Percentiles rank a stretch among this genome's conserved stretches.
Conservation (phyloP, 2,113 vertebrate species). For the Eolophus roseicapilla region DNA sequence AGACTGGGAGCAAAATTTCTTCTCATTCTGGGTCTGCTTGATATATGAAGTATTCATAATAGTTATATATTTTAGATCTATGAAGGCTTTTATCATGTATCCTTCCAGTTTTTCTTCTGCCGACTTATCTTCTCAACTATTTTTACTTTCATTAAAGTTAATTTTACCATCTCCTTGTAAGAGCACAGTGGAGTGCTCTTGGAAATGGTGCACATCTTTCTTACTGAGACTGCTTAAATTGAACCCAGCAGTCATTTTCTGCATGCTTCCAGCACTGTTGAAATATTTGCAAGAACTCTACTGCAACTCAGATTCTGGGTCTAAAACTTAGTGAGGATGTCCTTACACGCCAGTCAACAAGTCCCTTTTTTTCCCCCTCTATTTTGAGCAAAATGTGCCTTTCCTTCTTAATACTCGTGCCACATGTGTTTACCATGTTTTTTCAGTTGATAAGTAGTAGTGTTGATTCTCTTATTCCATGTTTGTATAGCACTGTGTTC, state of each 20-base stretch:
- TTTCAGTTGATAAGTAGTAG: neutral
- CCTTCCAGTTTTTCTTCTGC: neutral
- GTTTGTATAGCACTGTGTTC: neutral
- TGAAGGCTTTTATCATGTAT: neutral
- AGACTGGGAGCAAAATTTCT: neutral
- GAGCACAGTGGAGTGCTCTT: neutral
- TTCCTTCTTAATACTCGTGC: neutral
- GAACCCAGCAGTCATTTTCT: neutral
- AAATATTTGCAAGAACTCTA: neutral
- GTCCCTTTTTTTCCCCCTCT: accelerated
- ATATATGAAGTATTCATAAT: neutral
- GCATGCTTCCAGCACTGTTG: neutral
- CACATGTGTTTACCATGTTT: accelerated
- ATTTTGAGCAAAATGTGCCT: neutral
- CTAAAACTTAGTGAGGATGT: neutral
- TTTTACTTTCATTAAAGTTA: neutral
- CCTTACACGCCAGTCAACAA: neutral
- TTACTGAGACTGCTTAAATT: neutral
- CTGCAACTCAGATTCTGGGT: neutral
- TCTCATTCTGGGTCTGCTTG: neutral
- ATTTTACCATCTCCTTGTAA: neutral
- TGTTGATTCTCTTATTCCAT: neutral
- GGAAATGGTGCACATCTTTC: neutral
- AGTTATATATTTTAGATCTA: neutral
- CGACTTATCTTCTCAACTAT: neutral